Conservation (phyloP, 2,888 invertebrate genomes). For the Tuta absoluta region DNA sequence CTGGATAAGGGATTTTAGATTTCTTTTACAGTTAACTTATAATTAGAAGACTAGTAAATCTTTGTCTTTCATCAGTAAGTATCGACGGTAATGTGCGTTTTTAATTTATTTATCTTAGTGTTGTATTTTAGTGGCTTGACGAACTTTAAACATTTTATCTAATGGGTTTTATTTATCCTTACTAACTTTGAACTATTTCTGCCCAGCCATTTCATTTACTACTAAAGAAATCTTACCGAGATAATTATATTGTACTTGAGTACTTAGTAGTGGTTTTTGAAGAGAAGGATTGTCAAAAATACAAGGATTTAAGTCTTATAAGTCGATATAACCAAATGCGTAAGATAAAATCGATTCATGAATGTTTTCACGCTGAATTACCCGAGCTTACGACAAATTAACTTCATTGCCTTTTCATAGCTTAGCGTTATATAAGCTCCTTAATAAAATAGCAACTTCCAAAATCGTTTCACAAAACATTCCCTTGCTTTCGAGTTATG, state of each 20-base stretch:
- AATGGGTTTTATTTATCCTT: too few relatives aligned
- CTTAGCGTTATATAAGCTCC: constrained; percentile 5
- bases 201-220: neutral
- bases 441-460: constrained; percentile 2
- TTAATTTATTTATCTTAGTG: too few relatives aligned
- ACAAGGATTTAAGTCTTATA: neutral
- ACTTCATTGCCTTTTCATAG: constrained; percentile 5
- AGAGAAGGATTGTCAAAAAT: neutral
- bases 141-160: too few relatives aligned
- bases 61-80: too few relatives aligned
- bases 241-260: neutral
- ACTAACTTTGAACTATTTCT: neutral
- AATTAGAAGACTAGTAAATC: too few relatives aligned
- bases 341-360: neutral
- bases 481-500: neutral
- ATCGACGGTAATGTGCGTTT: too few relatives aligned
- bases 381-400: constrained; percentile 1
- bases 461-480: neutral
- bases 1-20: too few relatives aligned
- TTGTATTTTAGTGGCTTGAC: too few relatives aligned
- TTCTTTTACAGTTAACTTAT: too few relatives aligned
- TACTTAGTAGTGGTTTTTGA: neutral
- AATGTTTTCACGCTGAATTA: neutral
- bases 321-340: neutral
- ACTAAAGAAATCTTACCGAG: too few relatives aligned